Evolutionary conservation across 2,888 invertebrate genomes (phyloP), one percentile per base, ranked within the genome.

Genomic region (Tridacna gigas): DNA sequence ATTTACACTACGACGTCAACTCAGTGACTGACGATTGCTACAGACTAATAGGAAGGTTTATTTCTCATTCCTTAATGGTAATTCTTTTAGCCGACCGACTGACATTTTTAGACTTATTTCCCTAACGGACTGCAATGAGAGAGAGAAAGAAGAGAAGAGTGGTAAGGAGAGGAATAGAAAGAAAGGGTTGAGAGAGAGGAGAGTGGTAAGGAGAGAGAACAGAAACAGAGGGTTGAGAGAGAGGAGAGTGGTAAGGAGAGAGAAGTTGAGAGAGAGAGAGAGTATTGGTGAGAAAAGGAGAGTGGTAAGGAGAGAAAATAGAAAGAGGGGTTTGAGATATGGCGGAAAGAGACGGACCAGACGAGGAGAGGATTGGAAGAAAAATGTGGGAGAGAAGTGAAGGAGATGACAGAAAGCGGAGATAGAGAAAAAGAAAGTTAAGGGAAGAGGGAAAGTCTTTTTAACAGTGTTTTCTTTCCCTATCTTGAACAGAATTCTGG

Each of bases 141-240:
- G 51, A 51, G 51, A 51, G 51, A 13, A 11, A 51, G 51, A 51
- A 18, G 18, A 18, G 11, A 11, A 65, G 65, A 65, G 65, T 18
- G 65, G n/a, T 12, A 65, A n/a, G n/a, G 65, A 65, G 65, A 65
- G 65, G n/a, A n/a, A 65, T 12, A 65, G 65, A 65, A n/a, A 51
- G 51, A 51, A 18, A 51, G 51, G 18, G 51, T 13, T 11, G 18
- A 18, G 18, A 18, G 18, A 18, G 18, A 18, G 18, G 51, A 51
- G 51, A 51, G 51, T 11, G n/a, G 65, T 18, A 12, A 65, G 65
- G n/a, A 12, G n/a, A n/a, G 12, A 12, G n/a, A n/a, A 65, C 15
- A 65, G 65, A 18, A 12, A 25, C 15, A 65, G 65, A 65, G 20
- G 11, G 15, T 22, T 12, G 25, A 12, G n/a, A 12, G n/a, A n/a